Evolutionary conservation across 2,888 invertebrate species (phyloP).

Genomic region (Orthosia cruda): DNA sequence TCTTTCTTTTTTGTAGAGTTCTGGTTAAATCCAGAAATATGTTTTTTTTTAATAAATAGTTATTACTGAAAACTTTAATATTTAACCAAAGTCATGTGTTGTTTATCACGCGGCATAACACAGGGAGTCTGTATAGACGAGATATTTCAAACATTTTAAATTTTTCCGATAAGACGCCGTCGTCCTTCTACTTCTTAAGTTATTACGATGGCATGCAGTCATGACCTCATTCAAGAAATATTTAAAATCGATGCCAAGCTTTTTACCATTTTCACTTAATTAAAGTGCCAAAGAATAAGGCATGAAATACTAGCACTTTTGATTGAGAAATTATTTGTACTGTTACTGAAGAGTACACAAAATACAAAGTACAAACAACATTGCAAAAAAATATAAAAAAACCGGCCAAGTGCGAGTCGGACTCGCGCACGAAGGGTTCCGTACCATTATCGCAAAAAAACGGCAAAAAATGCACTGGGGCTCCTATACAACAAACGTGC

Average conservation of each 20-base stretch:
- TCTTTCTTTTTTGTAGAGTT: background rate
- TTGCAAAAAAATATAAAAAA: no score
- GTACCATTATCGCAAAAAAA: no score
- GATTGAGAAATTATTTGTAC: background rate
- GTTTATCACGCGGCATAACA: background rate
- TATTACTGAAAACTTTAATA: background rate
- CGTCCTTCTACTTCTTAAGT: background rate
- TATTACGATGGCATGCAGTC: background rate
- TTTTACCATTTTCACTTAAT: background rate
- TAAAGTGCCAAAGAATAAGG: background rate
- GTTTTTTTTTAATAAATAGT: no score
- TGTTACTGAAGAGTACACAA: background rate
- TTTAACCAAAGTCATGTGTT: background rate
- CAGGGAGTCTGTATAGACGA: background rate
- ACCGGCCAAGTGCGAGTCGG: no score
- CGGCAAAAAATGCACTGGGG: no score
- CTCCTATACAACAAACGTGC: no score
- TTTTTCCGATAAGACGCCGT: background rate
- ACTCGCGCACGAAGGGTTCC: no score
- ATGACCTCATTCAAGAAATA: background rate
- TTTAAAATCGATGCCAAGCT: background rate
- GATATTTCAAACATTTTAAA: background rate
- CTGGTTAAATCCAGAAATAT: no score
- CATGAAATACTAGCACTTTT: background rate
- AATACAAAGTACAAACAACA: no score